Base-by-base conservation (phyloP, 2,113 vertebrate species). In the Sardina pilchardus region DNA sequence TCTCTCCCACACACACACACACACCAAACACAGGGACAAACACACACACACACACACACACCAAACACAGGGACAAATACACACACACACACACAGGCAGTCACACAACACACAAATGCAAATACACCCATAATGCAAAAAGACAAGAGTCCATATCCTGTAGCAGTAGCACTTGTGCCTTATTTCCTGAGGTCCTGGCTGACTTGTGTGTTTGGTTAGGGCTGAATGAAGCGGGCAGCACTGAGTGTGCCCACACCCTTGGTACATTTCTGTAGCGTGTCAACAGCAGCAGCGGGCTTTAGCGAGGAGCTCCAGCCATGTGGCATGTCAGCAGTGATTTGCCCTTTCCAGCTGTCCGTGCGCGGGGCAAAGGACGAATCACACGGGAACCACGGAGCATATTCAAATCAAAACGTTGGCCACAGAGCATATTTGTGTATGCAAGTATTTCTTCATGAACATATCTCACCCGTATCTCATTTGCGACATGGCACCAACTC, bases 271-370 rank as follows among this genome's bases (percentile, higher is more conserved):
- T 71, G 63, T 19, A 26, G 63, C 30, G 26, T 71, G 63, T 71
- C 63, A 71, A 26, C n/a, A 34, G 63, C 63, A 30, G n/a, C 30
- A 10, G n/a, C 30, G 2, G 63, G 63, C 63, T 71, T 34, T 34
- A 9, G 8, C 34, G 63, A 71, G 14, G n/a, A 9, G 26, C n/a
- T 6, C 4, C 1, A 85, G 86, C 82, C 88, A 90, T 90, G 85
- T 87, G 88, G 89, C 45, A 80, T 88, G 89, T 90, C 89, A 89
- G 80, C 83, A 63, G 81, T 82, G 87, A 85, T 42, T 43, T 86
- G 89, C 81, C 89, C 88, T 86, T 85, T 89, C 88, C 89, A 89
- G 89, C 89, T 90, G 89, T 87, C 89, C 16, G 21, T 84, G 87
- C 86, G 34, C n/a, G 10, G 63, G 63, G 3, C 63, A 30, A 71